phyloP scores from a whole-genome alignment of 2,797 vertebrate genomes.

The Microctenopoma steveboyesi region DNA sequence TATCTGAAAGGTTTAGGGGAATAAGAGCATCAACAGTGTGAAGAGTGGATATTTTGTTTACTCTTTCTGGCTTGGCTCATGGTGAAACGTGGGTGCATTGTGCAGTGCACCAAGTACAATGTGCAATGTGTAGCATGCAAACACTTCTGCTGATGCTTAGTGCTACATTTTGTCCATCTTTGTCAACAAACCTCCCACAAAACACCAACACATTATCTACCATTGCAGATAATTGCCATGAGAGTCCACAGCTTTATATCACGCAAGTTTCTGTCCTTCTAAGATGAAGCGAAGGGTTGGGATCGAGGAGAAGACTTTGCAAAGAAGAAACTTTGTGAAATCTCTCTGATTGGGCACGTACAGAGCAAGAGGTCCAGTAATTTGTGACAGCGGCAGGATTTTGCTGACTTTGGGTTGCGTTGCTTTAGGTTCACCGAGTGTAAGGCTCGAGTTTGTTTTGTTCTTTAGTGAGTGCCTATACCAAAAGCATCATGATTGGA shows the following conservation, averaged over 20 bases:
- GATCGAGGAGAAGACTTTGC: conserved; percentile 7
- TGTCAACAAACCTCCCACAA: conserved; percentile 61
- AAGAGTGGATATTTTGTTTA: conserved; percentile 47
- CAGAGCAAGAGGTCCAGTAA: conserved; percentile 5
- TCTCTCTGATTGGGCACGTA: conserved; percentile 42
- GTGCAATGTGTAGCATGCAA: conserved; percentile 47
- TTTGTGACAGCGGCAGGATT: conserved; percentile 29
- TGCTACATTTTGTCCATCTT: conserved; percentile 42
- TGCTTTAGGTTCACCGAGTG: conserved; percentile 33
- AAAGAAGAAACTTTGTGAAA: conserved; percentile 35
- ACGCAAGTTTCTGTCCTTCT: conserved; percentile 34
- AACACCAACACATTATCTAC: conserved; percentile 56
- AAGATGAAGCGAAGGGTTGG: conserved; percentile 34
- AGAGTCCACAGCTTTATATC: conserved; percentile 29
- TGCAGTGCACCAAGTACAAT: conserved; percentile 56
- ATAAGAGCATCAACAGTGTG: conserved; percentile 40
- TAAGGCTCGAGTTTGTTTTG: conserved; percentile 38
- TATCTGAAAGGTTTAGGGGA: conserved; percentile 29
- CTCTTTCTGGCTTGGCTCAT: conserved; percentile 65
- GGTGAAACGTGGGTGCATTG: conserved; percentile 74
- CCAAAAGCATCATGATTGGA: conserved; percentile 67
- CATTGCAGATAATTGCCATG: conserved; percentile 44
- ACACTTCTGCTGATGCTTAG: conserved; percentile 55
- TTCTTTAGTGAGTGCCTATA: conserved; percentile 39
- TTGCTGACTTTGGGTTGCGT: conserved; percentile 33